A percentile compares a stretch with the other conserved stretches of the same genome.
phyloP scores from a whole-genome alignment of 2,113 vertebrate species.

The Martes martes region DNA sequence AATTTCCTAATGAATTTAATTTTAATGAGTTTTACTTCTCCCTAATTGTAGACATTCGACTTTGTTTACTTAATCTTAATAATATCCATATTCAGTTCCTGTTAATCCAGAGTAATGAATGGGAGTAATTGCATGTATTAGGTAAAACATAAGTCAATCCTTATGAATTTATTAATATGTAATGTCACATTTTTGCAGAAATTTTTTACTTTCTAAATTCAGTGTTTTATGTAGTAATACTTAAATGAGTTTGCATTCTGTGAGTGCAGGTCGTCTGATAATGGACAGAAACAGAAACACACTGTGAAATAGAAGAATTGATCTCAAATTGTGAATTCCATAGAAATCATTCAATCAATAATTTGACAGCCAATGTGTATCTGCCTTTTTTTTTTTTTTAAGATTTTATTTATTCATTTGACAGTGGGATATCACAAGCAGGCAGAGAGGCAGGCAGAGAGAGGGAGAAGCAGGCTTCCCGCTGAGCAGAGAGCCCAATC shows the following conservation, averaged over 20 bases:
- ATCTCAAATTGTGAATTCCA: background rate
- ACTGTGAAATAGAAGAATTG: background rate
- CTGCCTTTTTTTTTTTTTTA: background rate
- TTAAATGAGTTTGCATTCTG: background rate
- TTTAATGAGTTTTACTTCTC: slow-evolving; percentile 4
- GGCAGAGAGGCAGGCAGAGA: no score
- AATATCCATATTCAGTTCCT: background rate
- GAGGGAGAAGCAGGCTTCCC: no score
- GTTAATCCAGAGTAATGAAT: background rate
- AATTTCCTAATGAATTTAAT: background rate
- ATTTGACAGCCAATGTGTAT: background rate
- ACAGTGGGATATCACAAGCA: no score
- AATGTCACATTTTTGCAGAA: background rate
- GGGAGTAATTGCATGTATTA: background rate
- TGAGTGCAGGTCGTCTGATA: background rate
- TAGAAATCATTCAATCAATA: background rate
- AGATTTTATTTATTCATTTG: no score
- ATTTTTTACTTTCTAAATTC: background rate
- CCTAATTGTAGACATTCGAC: background rate
- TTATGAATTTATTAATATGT: background rate
- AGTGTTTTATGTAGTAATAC: background rate
- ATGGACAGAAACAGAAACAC: background rate
- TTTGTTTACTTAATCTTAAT: background rate
- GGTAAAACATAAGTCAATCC: background rate
- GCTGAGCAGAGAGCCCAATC: no score